Evolutionary conservation across 2,797 vertebrate species (phyloP).

Genomic region (Psittacula derbiana): DNA sequence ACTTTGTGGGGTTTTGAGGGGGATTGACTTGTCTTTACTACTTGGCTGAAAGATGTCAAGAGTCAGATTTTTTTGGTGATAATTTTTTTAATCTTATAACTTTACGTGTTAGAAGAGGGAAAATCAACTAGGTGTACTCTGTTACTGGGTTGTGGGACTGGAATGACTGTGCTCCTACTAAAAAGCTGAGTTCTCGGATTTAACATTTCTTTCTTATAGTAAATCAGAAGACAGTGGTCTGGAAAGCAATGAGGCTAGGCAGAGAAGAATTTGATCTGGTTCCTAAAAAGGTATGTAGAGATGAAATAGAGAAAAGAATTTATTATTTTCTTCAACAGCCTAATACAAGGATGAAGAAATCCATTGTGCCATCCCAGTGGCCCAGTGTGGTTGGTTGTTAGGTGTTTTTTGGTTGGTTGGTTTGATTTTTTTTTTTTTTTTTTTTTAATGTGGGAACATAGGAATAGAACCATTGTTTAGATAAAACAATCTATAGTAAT

Average conservation of each 20-base stretch:
- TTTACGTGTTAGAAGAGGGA: background rate
- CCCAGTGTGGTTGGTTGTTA: background rate
- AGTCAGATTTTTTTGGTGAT: background rate
- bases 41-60: background rate
- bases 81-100: background rate
- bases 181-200: background rate
- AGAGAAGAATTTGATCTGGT: constrained; percentile 73
- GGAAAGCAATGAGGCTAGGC: constrained; percentile 69
- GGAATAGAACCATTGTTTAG: background rate
- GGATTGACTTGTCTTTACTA: background rate
- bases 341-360: background rate
- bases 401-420: background rate
- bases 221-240: constrained; percentile 67
- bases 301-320: background rate
- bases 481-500: background rate
- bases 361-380: background rate
- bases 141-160: background rate
- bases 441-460: background rate
- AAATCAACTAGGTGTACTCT: background rate
- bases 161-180: background rate
- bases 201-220: constrained; percentile 62
- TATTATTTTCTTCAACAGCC: background rate
- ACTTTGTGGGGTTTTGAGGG: background rate
- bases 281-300: constrained; percentile 16
- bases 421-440: background rate